Base-by-base conservation (phyloP, 2,113 vertebrate genomes). In the Poecile atricapillus region DNA sequence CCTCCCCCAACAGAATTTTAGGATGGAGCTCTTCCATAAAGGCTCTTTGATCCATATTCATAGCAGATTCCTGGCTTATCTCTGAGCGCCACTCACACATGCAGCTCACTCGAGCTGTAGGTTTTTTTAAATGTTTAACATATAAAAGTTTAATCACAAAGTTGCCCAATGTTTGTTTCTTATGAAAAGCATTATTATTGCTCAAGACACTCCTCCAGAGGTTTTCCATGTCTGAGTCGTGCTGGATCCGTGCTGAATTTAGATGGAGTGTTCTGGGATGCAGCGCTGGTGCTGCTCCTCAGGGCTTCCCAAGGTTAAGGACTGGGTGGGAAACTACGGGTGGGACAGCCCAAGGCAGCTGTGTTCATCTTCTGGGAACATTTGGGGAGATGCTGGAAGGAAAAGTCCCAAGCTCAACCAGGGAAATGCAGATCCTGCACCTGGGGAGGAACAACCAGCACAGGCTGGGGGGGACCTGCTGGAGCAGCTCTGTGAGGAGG, bases 51-150 rank as follows among this genome's bases (percentile, higher is more conserved):
- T 97, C 68, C 83, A 82, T 87, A 94, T 94, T 89, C 91, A 95
- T 89, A 70, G 58, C 65, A 56, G 80, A 81, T 84, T 47, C 73
- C 92, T 94, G 91, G 77, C 94, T 97, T 96, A 94, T 97, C 95
- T 95, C 89, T 82, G 62, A 94, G 81, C 87, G 84, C 60, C 95
- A 96, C 58, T 95, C 94, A 82, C 93, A 95, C 91, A 91, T 43
- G 41, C 83, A 84, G 53, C 89, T 92, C 79, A 60, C 73, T 84
- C 0, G 41, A 81, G 80, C 83, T 75, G 80, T 53, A 93, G 78
- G 24, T 50, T 71, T 92, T 74, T 78, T 82, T 19, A 18, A 74
- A 84, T 82, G 91, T 85, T 87, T 89, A 91, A 94, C 94, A 87
- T 82, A 94, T 49, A 60, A 89, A 94, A 92, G 56, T 94, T 92